Percentiles rank a stretch among this genome's conserved stretches.
Conservation (phyloP, 1,140 invertebrate genomes). For the Rhopalosiphum padi region DNA sequence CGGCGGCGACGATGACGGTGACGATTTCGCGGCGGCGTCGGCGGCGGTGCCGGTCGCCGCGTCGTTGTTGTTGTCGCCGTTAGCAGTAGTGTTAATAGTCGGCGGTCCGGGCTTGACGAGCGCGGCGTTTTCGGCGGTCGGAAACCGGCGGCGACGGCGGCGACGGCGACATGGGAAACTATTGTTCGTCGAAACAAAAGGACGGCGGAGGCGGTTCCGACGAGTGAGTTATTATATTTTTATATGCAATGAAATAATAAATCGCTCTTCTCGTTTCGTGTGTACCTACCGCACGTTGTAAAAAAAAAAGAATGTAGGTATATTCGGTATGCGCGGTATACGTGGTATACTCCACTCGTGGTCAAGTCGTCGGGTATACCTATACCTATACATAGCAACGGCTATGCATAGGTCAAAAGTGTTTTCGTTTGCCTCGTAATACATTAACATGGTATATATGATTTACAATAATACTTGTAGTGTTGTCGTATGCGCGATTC, state of each 20-base stretch:
- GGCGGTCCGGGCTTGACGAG: background rate
- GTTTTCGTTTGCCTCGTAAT: background rate
- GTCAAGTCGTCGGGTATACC: background rate
- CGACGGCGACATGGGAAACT: conserved; percentile 49
- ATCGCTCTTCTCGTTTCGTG: background rate
- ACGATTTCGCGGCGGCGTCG: background rate
- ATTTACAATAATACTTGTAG: too few relatives aligned
- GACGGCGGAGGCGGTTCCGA: conserved; percentile 50
- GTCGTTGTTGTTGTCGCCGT: background rate
- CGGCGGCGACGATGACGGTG: background rate
- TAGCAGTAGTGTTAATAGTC: background rate
- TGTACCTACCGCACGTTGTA: too few relatives aligned
- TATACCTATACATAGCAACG: background rate
- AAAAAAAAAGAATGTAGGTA: too few relatives aligned
- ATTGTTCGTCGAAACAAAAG: conserved; percentile 54
- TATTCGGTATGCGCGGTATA: background rate
- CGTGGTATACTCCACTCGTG: background rate
- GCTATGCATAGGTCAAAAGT: background rate
- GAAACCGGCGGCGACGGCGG: background rate
- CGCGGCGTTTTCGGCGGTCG: background rate
- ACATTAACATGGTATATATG: too few relatives aligned
- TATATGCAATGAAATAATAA: background rate
- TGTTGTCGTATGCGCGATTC: background rate
- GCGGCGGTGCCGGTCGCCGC: background rate
- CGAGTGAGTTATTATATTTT: conserved; percentile 17